A percentile compares a stretch with the other conserved stretches of the same genome.
Conservation (phyloP, 2,797 vertebrate species). For the Myripristis murdjan region DNA sequence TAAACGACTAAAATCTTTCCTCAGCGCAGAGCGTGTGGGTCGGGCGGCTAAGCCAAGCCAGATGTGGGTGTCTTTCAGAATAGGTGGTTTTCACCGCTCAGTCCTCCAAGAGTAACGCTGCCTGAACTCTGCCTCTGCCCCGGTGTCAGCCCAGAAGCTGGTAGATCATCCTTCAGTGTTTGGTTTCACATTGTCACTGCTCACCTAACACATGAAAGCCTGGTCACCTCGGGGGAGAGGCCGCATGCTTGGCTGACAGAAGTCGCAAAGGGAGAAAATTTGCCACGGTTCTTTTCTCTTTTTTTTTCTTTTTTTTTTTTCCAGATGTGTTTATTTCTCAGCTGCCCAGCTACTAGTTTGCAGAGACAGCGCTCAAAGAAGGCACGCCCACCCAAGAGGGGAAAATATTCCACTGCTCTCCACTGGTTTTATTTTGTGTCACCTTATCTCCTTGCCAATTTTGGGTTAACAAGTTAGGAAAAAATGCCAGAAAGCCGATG, state of each 20-base stretch:
- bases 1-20: slow-evolving; percentile 43
- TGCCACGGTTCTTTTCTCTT: background rate
- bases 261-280: slow-evolving; percentile 6
- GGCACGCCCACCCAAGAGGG: too few relatives aligned
- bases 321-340: background rate
- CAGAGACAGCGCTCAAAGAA: too few relatives aligned
- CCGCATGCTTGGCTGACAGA: slow-evolving; percentile 43
- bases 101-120: slow-evolving; percentile 12
- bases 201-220: slow-evolving; percentile 42
- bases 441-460: too few relatives aligned
- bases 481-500: too few relatives aligned
- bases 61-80: slow-evolving; percentile 59
- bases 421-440: too few relatives aligned
- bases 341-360: too few relatives aligned
- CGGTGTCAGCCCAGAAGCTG: slow-evolving; percentile 51
- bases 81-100: slow-evolving; percentile 46
- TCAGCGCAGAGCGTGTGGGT: slow-evolving; percentile 33
- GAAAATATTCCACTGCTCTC: too few relatives aligned
- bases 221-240: slow-evolving; percentile 25
- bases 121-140: slow-evolving; percentile 54
- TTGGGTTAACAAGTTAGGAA: too few relatives aligned
- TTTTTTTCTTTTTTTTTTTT: background rate
- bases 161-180: slow-evolving; percentile 56
- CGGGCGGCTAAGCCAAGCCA: slow-evolving; percentile 62
- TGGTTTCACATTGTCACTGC: slow-evolving; percentile 48